A percentile compares a stretch with the other conserved stretches of the same genome.
These are phyloP conservation scores for Tridacna crocea DNA, from an alignment of 2,888 invertebrate genomes.

Conservation along the genomic window DNA sequence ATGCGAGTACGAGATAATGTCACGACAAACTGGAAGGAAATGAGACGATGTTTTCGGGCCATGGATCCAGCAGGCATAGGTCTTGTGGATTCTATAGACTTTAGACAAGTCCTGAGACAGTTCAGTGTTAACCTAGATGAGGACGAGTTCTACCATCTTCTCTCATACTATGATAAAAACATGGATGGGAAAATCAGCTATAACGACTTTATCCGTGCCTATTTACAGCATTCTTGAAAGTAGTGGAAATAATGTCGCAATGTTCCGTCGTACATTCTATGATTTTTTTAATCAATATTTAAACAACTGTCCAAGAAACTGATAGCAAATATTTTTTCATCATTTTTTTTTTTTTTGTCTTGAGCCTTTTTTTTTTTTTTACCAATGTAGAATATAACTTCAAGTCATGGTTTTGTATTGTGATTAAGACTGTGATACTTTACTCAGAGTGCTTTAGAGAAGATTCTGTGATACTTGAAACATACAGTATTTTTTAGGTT, in stretches of 20 bases:
- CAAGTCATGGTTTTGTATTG: no score
- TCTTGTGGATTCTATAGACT: constrained; percentile 71
- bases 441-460: no score
- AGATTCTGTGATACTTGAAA: no score
- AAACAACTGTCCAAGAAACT: no score
- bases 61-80: constrained; percentile 73
- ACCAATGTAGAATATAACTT: no score
- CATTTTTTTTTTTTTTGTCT: no score
- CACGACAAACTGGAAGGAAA: constrained; percentile 81
- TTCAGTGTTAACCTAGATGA: constrained; percentile 81
- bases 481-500: no score
- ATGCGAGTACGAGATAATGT: constrained; percentile 75
- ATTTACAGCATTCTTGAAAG: constrained; percentile 65
- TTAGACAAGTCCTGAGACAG: constrained; percentile 77
- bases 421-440: no score
- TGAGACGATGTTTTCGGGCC: constrained; percentile 77
- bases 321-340: no score
- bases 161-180: constrained; percentile 78
- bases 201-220: constrained; percentile 81
- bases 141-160: constrained; percentile 80
- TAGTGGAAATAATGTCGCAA: not conserved
- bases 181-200: constrained; percentile 78
- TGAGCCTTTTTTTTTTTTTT: no score
- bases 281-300: not conserved
- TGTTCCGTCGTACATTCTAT: not conserved